Base-by-base conservation (phyloP, 1,140 invertebrate genomes). In the Achroia grisella region DNA sequence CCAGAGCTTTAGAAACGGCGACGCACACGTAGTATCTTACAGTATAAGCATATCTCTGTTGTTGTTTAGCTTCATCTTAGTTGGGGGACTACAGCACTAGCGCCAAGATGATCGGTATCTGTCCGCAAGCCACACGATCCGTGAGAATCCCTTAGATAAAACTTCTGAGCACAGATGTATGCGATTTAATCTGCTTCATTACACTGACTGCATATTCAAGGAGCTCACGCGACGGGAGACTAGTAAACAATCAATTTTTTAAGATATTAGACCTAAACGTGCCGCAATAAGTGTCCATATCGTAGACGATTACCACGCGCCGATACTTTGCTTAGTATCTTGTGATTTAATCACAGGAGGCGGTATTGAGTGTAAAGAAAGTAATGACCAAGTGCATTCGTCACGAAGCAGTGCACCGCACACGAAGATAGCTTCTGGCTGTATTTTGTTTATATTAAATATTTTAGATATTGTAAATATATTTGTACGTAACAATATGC, bases 171-270 rank as follows among this genome's bases (percentile, higher is more conserved):
- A 53, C 55, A 65, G 55, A 66, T 62, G 58, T 45, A 51, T 35
- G 44, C 48, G 63, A 62, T 74, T 66, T 62, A 69, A 76, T 78
- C 69, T 54, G 44, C 59, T 66, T 74, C 68, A 75, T 76, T 78
- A 78, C 48, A 57, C 56, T 29, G 35, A 11, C 35, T 53, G 45
- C 42, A 48, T 39, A 49, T 53, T 62, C 43, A 52, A 62, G 48
- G 48, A 27, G 43, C 29, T 51, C 34, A 44, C 51, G 35, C 43
- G 41, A 48, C 50, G 36, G 39, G 39, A 23, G 46, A 49, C 37
- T 46, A 54, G 54, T 52, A 48, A 58, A 52, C 48, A 42, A 42
- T 54, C n/a, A 2, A 46, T 55, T 40, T 48, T 44, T 56, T 30
- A 34, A 52, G 23, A 41, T 48, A 46, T 49, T 46, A 36, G 15